These are phyloP conservation scores for Tipula vernalis DNA, from an alignment of 2,888 invertebrate genomes.

Conservation along the genomic window DNA sequence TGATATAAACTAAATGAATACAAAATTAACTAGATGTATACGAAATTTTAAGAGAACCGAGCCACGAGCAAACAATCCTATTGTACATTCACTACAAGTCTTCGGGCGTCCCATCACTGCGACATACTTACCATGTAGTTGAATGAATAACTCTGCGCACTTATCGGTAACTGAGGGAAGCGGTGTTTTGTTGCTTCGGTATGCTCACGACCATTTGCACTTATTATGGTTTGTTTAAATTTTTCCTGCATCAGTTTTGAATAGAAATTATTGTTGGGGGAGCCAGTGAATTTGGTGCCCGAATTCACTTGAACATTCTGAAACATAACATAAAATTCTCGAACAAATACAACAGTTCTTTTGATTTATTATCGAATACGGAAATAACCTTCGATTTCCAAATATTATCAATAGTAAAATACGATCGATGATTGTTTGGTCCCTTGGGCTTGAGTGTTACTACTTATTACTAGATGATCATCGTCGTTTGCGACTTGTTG, in stretches of 20 bases:
- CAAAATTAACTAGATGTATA: slow-evolving; percentile 82
- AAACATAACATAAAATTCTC: slow-evolving; percentile 89
- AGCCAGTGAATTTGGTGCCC: slow-evolving; percentile 79
- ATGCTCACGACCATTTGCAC: slow-evolving; percentile 79
- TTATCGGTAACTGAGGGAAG: slow-evolving; percentile 83
- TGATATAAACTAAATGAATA: too few relatives aligned
- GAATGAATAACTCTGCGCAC: slow-evolving; percentile 89
- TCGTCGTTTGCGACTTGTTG: too few relatives aligned
- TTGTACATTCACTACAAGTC: slow-evolving; percentile 83
- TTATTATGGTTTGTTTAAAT: slow-evolving; percentile 80
- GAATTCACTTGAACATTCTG: slow-evolving; percentile 74
- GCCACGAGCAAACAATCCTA: slow-evolving; percentile 73
- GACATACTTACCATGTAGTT: slow-evolving; percentile 92
- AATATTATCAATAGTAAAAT: slow-evolving; percentile 87
- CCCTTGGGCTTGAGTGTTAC: slow-evolving; percentile 64
- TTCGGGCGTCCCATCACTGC: slow-evolving; percentile 93
- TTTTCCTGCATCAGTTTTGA: slow-evolving; percentile 53
- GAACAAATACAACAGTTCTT: slow-evolving; percentile 67
- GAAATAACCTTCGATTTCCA: slow-evolving; percentile 68
- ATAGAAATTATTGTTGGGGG: slow-evolving; percentile 79
- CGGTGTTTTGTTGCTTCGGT: slow-evolving; percentile 82
- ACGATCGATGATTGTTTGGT: slow-evolving; percentile 76
- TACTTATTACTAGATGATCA: slow-evolving; percentile 76
- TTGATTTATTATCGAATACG: slow-evolving; percentile 82
- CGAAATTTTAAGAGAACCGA: slow-evolving; percentile 75